Conservation (phyloP, 2,797 vertebrate species). For the Poeciliopsis turneri region DNA sequence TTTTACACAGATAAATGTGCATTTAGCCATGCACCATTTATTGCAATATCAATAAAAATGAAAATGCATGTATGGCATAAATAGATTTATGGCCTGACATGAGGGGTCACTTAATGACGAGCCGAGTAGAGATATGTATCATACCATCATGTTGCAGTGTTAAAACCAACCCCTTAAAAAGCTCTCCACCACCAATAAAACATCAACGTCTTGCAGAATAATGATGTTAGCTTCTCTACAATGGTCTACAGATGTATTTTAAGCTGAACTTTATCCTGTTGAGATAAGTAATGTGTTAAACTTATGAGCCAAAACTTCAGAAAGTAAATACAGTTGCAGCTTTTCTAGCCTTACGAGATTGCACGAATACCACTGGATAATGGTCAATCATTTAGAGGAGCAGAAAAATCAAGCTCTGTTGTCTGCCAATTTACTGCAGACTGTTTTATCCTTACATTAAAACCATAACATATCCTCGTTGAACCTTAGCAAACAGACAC, state of each 20-base stretch:
- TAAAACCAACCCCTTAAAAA: background rate
- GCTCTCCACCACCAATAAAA: slow-evolving; percentile 1
- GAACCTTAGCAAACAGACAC: background rate
- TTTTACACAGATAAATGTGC: background rate
- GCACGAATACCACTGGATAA: background rate
- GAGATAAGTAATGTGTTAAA: background rate
- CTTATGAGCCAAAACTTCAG: no score
- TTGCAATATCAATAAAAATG: background rate
- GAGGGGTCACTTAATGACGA: background rate
- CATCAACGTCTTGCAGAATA: background rate
- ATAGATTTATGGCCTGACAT: background rate
- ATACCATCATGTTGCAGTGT: background rate
- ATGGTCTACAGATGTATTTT: background rate
- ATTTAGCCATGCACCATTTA: background rate
- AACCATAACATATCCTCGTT: background rate
- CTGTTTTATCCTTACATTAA: background rate
- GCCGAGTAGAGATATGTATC: background rate
- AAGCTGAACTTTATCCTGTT: background rate
- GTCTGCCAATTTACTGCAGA: background rate
- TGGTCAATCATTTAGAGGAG: background rate
- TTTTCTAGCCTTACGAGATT: background rate
- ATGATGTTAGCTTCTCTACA: background rate
- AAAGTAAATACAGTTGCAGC: background rate
- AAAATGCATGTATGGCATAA: background rate
- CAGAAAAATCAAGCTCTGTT: background rate